These are phyloP conservation scores for Rotaria magnacalcarata DNA, from an alignment of 2,888 invertebrate genomes.

Conservation along the genomic window DNA sequence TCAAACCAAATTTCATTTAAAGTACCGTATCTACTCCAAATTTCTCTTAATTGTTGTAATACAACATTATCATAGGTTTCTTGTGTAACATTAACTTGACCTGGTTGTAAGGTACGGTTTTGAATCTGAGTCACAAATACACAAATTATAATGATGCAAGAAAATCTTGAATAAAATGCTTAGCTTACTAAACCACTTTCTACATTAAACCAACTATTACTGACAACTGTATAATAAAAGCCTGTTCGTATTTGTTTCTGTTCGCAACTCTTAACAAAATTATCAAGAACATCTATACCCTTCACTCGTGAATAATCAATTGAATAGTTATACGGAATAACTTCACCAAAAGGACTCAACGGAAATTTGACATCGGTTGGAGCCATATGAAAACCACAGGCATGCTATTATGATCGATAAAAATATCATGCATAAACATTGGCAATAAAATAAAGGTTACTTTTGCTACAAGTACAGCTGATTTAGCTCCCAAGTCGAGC, in stretches of 20 bases:
- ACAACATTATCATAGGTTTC: background rate
- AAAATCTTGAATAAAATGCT: too few relatives aligned
- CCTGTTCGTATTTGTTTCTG: background rate
- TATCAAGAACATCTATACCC: background rate
- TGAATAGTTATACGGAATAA: background rate
- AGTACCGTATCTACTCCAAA: background rate
- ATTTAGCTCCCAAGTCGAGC: background rate
- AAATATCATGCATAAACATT: too few relatives aligned
- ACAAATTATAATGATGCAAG: too few relatives aligned
- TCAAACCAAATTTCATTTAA: constrained; percentile 32
- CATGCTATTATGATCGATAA: background rate
- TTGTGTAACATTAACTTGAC: constrained; percentile 15
- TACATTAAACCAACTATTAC: background rate
- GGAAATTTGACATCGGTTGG: background rate
- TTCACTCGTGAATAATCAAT: background rate
- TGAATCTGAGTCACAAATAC: background rate
- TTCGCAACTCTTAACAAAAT: background rate
- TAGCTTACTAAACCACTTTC: background rate
- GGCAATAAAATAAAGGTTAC: background rate
- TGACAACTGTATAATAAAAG: background rate
- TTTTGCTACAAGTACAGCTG: constrained; percentile 23
- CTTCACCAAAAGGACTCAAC: background rate
- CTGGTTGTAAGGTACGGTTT: background rate
- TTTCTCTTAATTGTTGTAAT: background rate
- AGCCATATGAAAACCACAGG: background rate